phyloP scores from a whole-genome alignment of 1,140 invertebrate species.

The Apis florea region DNA sequence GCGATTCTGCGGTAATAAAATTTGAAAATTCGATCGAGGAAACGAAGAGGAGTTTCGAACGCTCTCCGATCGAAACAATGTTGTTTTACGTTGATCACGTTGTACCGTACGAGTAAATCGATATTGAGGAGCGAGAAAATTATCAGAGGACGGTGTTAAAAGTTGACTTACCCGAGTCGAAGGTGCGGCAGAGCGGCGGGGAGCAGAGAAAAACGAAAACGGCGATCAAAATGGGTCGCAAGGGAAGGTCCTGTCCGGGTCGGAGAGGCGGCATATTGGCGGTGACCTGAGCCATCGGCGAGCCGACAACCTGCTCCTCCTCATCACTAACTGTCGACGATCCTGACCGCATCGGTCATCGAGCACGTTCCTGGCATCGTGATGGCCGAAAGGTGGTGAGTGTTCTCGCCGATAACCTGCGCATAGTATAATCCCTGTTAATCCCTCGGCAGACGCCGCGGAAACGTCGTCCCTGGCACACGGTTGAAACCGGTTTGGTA shows the following conservation, averaged over 20 bases:
- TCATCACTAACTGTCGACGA: constrained; percentile 68
- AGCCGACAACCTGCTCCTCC: constrained; percentile 66
- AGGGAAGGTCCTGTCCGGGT: constrained; percentile 59
- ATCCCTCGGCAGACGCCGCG: constrained; percentile 36
- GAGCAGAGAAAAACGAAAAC: constrained; percentile 65
- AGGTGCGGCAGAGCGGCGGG: constrained; percentile 59
- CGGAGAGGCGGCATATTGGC: constrained; percentile 74
- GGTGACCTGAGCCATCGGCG: constrained; percentile 68
- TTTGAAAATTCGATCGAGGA: no score
- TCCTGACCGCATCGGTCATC: constrained; percentile 61
- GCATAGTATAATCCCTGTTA: constrained; percentile 57
- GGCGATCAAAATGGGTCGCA: constrained; percentile 68
- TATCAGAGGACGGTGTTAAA: no score
- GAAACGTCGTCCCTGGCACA: constrained; percentile 13
- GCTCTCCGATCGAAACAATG: no score
- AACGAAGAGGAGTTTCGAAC: no score
- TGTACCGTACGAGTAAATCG: no score
- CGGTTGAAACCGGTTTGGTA: neutral
- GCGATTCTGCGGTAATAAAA: no score
- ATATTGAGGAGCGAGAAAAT: no score
- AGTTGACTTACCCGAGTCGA: constrained; percentile 72
- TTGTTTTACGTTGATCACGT: no score
- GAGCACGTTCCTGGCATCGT: constrained; percentile 65
- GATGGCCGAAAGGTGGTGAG: constrained; percentile 57
- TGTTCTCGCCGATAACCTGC: constrained; percentile 55